Percentiles rank a stretch among this genome's conserved stretches.
phyloP scores from a whole-genome alignment of 2,888 invertebrate species.

The Pammene fasciana region DNA sequence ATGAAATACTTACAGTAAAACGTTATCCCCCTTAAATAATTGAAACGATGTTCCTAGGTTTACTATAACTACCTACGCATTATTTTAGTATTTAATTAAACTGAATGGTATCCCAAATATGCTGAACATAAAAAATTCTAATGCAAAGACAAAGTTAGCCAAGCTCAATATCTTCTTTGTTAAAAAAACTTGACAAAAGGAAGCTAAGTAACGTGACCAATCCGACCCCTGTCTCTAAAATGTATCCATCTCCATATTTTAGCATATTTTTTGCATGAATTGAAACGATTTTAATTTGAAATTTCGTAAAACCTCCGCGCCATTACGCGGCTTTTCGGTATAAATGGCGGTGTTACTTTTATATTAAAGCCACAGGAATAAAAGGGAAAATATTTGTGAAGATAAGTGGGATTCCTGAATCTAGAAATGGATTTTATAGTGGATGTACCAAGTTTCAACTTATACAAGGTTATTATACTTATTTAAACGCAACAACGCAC shows the following conservation, averaged over 20 bases:
- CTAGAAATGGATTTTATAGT: no score
- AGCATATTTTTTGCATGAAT: conserved; percentile 76
- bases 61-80: no score
- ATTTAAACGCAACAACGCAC: no score
- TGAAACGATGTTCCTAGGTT: no score
- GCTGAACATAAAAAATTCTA: conserved; percentile 42
- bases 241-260: conserved; percentile 74
- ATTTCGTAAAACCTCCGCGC: conserved; percentile 60
- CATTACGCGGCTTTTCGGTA: conserved; percentile 53
- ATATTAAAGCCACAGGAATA: conserved; percentile 26
- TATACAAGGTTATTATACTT: no score
- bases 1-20: no score
- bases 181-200: conserved; percentile 47
- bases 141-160: not conserved
- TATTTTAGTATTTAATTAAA: no score
- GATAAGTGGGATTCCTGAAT: not conserved
- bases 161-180: conserved; percentile 38
- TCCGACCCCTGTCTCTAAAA: conserved; percentile 52
- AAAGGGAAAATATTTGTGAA: conserved; percentile 7
- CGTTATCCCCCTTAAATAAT: no score
- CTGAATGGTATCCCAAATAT: not conserved
- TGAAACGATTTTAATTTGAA: conserved; percentile 77
- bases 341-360: conserved; percentile 31
- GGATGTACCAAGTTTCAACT: no score
- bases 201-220: conserved; percentile 46